Conservation (phyloP, 2,888 invertebrate genomes). For the Ectobius pallidus region DNA sequence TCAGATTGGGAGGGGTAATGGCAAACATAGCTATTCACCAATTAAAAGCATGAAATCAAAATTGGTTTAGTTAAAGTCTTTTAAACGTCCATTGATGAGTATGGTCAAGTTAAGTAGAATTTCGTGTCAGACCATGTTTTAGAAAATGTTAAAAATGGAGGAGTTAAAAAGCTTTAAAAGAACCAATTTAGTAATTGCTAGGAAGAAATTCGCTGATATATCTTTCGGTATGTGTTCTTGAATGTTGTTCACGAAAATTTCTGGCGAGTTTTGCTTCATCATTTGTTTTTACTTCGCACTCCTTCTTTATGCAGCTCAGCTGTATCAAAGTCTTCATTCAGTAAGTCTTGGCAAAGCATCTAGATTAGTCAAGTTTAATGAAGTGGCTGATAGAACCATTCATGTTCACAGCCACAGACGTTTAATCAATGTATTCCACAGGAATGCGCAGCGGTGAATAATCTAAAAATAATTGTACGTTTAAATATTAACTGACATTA, state of each 20-base stretch:
- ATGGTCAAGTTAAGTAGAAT: too few species aligned
- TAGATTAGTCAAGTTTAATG: slow-evolving; percentile 30
- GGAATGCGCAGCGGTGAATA: neutral
- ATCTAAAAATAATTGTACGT: slow-evolving; percentile 21
- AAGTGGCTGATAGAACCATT: slow-evolving; percentile 29
- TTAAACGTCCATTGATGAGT: too few species aligned
- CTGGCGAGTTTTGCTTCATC: slow-evolving; percentile 18
- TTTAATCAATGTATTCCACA: slow-evolving; percentile 13
- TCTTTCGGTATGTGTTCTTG: neutral
- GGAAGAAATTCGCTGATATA: neutral
- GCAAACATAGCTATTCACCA: too few species aligned
- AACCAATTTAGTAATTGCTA: slow-evolving; percentile 16
- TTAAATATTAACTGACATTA: slow-evolving; percentile 2
- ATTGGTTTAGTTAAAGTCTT: too few species aligned
- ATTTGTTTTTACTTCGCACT: neutral
- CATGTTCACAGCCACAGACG: slow-evolving; percentile 16
- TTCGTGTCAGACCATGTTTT: too few species aligned
- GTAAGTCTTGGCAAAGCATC: slow-evolving; percentile 21
- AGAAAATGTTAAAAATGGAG: too few species aligned
- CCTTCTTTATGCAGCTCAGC: neutral
- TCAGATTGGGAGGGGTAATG: too few species aligned
- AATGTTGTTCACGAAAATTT: neutral
- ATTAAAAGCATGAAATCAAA: too few species aligned
- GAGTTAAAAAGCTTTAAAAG: neutral
- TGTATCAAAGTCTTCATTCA: slow-evolving; percentile 16